Evolutionary conservation across 2,113 vertebrate species (phyloP).

Genomic region (Osmerus mordax): DNA sequence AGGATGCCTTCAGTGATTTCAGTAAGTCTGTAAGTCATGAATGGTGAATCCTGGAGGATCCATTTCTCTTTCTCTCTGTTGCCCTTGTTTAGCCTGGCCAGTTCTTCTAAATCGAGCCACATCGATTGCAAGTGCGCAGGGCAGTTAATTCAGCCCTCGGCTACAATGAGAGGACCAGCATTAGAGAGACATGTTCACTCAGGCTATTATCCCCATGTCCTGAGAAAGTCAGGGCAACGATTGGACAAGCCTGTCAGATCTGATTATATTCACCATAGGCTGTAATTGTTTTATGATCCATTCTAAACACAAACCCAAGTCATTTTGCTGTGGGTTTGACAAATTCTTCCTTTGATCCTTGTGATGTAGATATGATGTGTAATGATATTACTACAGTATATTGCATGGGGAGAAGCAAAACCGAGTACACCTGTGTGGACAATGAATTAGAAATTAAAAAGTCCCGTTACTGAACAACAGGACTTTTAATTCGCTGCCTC

Average conservation of each 20-base stretch:
- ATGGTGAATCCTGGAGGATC: conserved; percentile 26
- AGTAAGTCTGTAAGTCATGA: conserved; percentile 31
- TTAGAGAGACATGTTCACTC: conserved; percentile 2
- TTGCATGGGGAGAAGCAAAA: neutral
- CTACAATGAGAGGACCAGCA: conserved; percentile 26
- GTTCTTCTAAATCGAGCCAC: conserved; percentile 15
- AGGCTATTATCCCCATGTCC: neutral
- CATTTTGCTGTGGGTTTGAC: no score
- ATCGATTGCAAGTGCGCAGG: conserved; percentile 20
- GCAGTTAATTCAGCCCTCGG: conserved; percentile 29
- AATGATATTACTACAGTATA: no score
- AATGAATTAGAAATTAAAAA: neutral
- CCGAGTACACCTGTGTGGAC: neutral
- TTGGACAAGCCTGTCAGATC: neutral
- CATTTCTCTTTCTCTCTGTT: conserved; percentile 1
- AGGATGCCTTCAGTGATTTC: conserved; percentile 11
- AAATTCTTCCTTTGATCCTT: no score
- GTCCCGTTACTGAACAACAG: neutral
- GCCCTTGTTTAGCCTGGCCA: conserved; percentile 2
- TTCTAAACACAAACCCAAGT: no score
- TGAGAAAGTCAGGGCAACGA: neutral
- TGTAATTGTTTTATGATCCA: no score
- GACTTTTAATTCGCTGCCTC: neutral
- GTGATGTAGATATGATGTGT: no score
- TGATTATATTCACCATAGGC: no score